Evolutionary conservation across 2,888 invertebrate genomes (phyloP).

Genomic region (Brachyptera putata): DNA sequence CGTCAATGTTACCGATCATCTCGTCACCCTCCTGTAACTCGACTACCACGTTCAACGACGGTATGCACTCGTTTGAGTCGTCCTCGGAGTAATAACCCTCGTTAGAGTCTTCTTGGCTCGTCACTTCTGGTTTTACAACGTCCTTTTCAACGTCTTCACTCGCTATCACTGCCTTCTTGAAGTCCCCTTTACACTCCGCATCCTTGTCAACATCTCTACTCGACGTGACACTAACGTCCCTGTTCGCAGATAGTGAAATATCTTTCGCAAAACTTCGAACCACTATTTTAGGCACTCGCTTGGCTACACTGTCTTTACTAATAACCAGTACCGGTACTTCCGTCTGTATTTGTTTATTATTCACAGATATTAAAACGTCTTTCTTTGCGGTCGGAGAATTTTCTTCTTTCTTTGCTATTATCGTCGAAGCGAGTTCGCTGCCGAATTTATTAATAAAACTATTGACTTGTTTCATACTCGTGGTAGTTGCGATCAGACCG

Average conservation of each 20-base stretch:
- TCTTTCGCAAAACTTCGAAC: no score
- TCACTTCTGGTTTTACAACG: background rate
- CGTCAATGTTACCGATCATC: constrained; percentile 5
- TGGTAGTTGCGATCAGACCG: background rate
- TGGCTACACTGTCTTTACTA: background rate
- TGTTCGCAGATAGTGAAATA: no score
- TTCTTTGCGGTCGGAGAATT: no score
- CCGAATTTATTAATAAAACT: constrained; percentile 17
- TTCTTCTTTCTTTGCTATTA: no score
- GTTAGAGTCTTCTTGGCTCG: background rate
- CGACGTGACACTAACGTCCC: no score
- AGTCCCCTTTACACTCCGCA: background rate
- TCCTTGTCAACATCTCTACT: background rate
- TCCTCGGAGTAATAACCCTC: background rate
- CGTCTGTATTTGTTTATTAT: no score
- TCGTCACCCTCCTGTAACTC: constrained; percentile 7
- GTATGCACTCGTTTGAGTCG: constrained; percentile 14
- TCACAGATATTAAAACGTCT: no score
- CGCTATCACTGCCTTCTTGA: background rate
- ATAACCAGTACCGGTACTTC: no score
- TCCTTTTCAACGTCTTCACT: background rate
- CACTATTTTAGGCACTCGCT: background rate
- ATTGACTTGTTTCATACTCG: constrained; percentile 4
- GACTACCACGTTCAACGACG: constrained; percentile 15
- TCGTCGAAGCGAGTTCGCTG: background rate